Evolutionary conservation across 2,888 invertebrate species (phyloP), one percentile per base, ranked within the genome.

Genomic region (Caenorhabditis drosophilae): DNA sequence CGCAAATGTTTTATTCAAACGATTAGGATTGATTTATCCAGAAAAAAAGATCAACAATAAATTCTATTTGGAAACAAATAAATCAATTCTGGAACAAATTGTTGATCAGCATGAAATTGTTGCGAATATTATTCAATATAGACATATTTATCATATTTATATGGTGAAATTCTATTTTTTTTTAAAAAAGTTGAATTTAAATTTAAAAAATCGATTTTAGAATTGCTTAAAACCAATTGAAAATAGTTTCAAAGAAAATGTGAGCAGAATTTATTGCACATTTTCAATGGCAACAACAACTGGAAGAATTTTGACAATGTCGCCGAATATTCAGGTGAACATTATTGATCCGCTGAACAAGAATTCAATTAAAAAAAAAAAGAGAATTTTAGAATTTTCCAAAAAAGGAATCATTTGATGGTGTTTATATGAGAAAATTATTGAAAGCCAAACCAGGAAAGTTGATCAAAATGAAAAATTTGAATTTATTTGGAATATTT

Each of bases 321-420:
- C 93, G 82, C 97, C 96, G 1, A 95, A 92, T 86, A 85, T 98
- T 36, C 96, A 97, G 85, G 59, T 59, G n/a, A n/a, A n/a, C n/a
- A n/a, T n/a, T n/a, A n/a, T n/a, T n/a, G n/a, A n/a, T n/a, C n/a
- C n/a, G n/a, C n/a, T n/a, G n/a, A n/a, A n/a, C n/a, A n/a, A n/a
- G n/a, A n/a, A n/a, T n/a, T n/a, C n/a, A n/a, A n/a, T n/a, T n/a
- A n/a, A n/a, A n/a, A n/a, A n/a, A n/a, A n/a, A n/a, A n/a, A n/a
- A n/a, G n/a, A n/a, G n/a, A n/a, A n/a, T 12, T 55, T 23, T 52
- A 64, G 58, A 92, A 90, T 84, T 89, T 95, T 18, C 92, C 94
- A 0, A 90, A 91, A 77, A 90, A 92, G 79, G 56, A 66, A 11
- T 55, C 66, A 0, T 31, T 62, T 7, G 55, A 59, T 18, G 61